These are phyloP conservation scores for Zaprionus bogoriensis DNA, from an alignment of 2,888 invertebrate species.

Conservation along the genomic window DNA sequence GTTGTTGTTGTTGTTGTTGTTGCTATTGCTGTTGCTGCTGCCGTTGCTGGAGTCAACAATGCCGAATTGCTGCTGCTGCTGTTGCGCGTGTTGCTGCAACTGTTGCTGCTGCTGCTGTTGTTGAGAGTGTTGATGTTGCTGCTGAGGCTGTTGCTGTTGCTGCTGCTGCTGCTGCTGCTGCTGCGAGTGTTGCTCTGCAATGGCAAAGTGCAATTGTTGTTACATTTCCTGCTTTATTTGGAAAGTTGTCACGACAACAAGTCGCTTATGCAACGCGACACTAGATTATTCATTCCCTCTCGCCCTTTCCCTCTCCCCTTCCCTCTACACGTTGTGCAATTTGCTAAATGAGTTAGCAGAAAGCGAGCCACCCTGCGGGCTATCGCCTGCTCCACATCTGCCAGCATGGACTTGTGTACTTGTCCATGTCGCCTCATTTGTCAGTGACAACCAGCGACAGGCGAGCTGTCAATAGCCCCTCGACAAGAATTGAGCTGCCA, in stretches of 20 bases:
- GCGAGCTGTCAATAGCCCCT: slow-evolving; percentile 32
- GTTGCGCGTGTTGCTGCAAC: slow-evolving; percentile 82
- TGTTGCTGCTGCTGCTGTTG: slow-evolving; percentile 44
- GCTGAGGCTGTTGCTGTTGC: slow-evolving; percentile 85
- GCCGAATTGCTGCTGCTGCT: slow-evolving; percentile 85
- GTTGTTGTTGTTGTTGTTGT: slow-evolving; percentile 85
- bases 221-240: slow-evolving; percentile 35
- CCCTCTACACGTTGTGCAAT: slow-evolving; percentile 33
- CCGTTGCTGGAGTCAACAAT: slow-evolving; percentile 26
- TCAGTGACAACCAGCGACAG: slow-evolving; percentile 44
- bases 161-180: slow-evolving; percentile 81
- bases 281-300: slow-evolving; percentile 58
- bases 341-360: slow-evolving; percentile 56
- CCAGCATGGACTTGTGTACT: background rate
- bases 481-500: slow-evolving; percentile 32
- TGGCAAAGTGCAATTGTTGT: slow-evolving; percentile 53
- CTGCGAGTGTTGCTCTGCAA: slow-evolving; percentile 64
- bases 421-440: slow-evolving; percentile 40
- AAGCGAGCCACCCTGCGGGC: background rate
- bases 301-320: slow-evolving; percentile 31
- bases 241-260: slow-evolving; percentile 52
- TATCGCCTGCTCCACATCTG: slow-evolving; percentile 63
- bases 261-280: slow-evolving; percentile 49
- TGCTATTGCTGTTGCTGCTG: slow-evolving; percentile 80
- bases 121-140: slow-evolving; percentile 37